Conservation (phyloP, 2,888 invertebrate species). For the Mythimna ferrago region DNA sequence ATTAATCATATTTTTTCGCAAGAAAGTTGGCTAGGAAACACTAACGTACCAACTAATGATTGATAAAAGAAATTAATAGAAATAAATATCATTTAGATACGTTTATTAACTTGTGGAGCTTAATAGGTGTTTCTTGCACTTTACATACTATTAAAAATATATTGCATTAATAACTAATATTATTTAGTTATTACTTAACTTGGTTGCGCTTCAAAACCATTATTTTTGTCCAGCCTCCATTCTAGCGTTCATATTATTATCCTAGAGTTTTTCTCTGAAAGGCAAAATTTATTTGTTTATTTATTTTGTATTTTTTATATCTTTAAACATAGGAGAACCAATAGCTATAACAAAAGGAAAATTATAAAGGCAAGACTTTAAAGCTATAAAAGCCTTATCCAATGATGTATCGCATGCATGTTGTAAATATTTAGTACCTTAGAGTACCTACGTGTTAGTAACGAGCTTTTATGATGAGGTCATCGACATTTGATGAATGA, state of each 20-base stretch:
- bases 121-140: no score
- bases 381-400: constrained; percentile 19
- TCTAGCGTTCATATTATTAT: no score
- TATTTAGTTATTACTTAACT: no score
- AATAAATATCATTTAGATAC: neutral
- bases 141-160: no score
- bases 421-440: constrained; percentile 6
- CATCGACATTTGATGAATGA: constrained; percentile 1
- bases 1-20: neutral
- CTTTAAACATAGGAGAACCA: no score
- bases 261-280: no score
- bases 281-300: no score
- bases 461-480: neutral
- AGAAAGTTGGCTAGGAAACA: neutral
- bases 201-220: no score
- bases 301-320: no score
- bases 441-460: constrained; percentile 7
- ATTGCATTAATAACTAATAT: neutral
- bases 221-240: no score
- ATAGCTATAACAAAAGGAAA: neutral
- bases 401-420: constrained; percentile 16
- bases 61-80: neutral
- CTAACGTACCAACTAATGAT: no score
- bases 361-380: no score
- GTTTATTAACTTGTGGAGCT: neutral